Evolutionary conservation across 2,888 invertebrate species (phyloP).

Genomic region (Melieria omissa): DNA sequence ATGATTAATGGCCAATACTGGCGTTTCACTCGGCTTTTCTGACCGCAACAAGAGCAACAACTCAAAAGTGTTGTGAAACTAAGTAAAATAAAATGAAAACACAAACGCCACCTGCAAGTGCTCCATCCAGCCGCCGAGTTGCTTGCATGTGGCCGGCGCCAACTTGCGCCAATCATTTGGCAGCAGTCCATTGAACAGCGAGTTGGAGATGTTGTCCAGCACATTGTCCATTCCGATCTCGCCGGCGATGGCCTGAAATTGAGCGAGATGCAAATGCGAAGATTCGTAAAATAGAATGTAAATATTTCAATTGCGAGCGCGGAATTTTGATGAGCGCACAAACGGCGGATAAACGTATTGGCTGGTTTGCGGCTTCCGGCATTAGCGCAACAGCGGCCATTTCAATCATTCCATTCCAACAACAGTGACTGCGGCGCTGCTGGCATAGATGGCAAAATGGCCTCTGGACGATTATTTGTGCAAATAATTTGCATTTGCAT

Average conservation of each 20-base stretch:
- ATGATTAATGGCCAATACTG: conserved; percentile 19
- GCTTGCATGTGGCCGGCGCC: conserved; percentile 88
- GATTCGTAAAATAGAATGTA: neutral
- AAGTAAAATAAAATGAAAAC: neutral
- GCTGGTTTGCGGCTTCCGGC: too few relatives aligned
- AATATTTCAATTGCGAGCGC: neutral
- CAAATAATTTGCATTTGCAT: conserved; percentile 36
- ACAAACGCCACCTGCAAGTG: conserved; percentile 72
- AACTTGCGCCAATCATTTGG: conserved; percentile 83
- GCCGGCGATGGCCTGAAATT: conserved; percentile 80
- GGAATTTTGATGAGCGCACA: neutral
- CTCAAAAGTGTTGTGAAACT: neutral
- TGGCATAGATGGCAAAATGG: conserved; percentile 15
- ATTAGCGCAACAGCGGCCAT: neutral
- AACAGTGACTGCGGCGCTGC: too few relatives aligned
- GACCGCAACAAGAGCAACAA: conserved; percentile 8
- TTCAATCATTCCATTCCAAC: conserved; percentile 5
- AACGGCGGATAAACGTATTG: too few relatives aligned
- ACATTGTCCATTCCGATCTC: conserved; percentile 92
- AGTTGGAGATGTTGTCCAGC: conserved; percentile 83
- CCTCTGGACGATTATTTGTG: conserved; percentile 35
- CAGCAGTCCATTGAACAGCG: conserved; percentile 86
- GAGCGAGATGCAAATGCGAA: too few relatives aligned
- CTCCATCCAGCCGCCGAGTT: conserved; percentile 88
- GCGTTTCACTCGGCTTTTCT: neutral